Percentiles rank a stretch among this genome's conserved stretches.
Conservation (phyloP, 1,140 invertebrate species). For the Drosophila subpulchrella region DNA sequence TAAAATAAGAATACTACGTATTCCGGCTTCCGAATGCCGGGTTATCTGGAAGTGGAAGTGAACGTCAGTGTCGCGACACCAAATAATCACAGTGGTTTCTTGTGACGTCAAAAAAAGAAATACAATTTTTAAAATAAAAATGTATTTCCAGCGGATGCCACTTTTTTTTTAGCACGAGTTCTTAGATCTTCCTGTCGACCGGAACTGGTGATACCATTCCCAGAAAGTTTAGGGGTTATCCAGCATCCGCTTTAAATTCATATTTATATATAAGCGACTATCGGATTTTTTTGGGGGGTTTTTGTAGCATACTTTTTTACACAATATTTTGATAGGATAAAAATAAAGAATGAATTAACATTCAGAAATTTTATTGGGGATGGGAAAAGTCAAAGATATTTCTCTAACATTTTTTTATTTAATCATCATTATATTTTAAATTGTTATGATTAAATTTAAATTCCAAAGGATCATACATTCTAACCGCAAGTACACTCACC, state of each 20-base stretch:
- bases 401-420: no score
- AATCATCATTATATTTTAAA: no score
- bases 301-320: no score
- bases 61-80: not conserved
- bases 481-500: not conserved
- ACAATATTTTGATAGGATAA: no score
- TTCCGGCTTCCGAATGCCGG: not conserved
- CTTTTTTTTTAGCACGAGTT: not conserved
- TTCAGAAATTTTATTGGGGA: no score
- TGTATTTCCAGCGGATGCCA: not conserved
- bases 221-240: not conserved
- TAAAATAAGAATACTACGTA: slow-evolving; percentile 6
- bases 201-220: not conserved
- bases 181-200: not conserved
- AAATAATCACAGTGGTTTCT: slow-evolving; percentile 3
- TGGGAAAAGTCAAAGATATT: no score
- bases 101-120: slow-evolving; percentile 12
- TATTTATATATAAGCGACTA: no score
- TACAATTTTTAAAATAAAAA: slow-evolving; percentile 2
- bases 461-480: not conserved
- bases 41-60: slow-evolving; percentile 9
- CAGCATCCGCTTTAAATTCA: not conserved
- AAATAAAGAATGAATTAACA: no score
- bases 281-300: no score
- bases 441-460: no score